phyloP scores from a whole-genome alignment of 2,113 vertebrate genomes.

The Drymodes brunneopygia region DNA sequence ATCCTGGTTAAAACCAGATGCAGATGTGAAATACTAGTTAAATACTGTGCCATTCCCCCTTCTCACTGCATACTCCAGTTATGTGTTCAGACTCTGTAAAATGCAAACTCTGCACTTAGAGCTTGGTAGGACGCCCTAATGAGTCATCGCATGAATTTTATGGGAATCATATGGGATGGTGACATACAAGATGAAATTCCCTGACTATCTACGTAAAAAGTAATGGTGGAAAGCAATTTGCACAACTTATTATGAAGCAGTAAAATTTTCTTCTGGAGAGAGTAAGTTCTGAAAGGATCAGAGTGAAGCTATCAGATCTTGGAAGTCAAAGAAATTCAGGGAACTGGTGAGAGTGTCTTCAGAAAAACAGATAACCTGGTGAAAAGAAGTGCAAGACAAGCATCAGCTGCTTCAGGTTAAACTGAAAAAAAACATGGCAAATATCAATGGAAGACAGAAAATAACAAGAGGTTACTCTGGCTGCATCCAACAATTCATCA shows the following conservation, averaged over 20 bases:
- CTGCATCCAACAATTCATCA: neutral
- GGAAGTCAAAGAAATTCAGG: neutral
- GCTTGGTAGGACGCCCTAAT: rapidly evolving
- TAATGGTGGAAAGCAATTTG: neutral
- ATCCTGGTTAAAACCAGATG: neutral
- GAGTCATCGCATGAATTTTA: neutral
- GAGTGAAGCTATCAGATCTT: neutral
- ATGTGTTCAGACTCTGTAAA: neutral
- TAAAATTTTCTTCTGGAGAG: neutral
- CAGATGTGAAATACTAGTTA: neutral
- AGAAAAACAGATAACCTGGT: neutral
- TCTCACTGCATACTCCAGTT: neutral
- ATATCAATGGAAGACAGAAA: neutral
- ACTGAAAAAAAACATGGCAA: neutral
- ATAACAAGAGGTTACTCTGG: neutral
- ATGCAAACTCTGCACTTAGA: neutral
- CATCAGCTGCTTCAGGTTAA: neutral
- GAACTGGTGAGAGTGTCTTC: neutral
- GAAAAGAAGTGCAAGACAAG: neutral
- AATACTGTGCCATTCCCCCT: neutral
- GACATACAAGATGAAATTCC: neutral
- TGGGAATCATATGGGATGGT: neutral
- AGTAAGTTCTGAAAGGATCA: neutral
- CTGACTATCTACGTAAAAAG: neutral
- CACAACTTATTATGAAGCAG: neutral